phyloP scores from a whole-genome alignment of 2,888 invertebrate genomes.

The Chrysolina oricalcia region DNA sequence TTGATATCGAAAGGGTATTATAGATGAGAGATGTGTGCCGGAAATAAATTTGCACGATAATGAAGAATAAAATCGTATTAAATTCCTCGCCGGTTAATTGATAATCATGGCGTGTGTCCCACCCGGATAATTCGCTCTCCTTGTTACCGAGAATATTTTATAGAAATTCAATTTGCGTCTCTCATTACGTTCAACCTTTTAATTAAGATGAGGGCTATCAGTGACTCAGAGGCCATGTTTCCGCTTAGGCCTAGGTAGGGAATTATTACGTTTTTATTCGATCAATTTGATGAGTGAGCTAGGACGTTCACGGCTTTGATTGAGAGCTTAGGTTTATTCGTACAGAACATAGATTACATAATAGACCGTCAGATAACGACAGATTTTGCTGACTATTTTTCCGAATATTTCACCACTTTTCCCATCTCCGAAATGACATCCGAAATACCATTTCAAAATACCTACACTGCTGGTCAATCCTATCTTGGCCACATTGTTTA shows the following conservation, averaged over 20 bases:
- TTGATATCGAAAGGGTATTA: conserved; percentile 39
- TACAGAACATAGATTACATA: no score
- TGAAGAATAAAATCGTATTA: conserved; percentile 54
- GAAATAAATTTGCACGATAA: conserved; percentile 51
- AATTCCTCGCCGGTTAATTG: conserved; percentile 57
- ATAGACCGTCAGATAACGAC: no score
- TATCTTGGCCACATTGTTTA: no score
- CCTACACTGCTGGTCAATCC: no score
- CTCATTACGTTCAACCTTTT: conserved; percentile 49
- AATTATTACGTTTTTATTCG: conserved; percentile 1
- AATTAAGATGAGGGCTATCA: conserved; percentile 42
- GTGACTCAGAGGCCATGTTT: neutral
- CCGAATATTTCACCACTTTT: no score
- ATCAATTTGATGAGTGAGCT: neutral
- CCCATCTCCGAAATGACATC: no score
- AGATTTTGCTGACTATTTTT: no score
- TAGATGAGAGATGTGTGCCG: conserved; percentile 39
- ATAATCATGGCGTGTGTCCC: conserved; percentile 56
- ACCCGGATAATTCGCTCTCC: conserved; percentile 56
- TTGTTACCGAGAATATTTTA: conserved; percentile 58
- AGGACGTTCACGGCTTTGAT: neutral
- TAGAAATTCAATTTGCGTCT: conserved; percentile 58
- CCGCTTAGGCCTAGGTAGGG: neutral
- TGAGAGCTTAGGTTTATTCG: no score
- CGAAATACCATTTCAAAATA: no score